Evolutionary conservation across 1,140 invertebrate species (phyloP), one percentile per base, ranked within the genome.

Genomic region (Chironomus striatipennis): DNA sequence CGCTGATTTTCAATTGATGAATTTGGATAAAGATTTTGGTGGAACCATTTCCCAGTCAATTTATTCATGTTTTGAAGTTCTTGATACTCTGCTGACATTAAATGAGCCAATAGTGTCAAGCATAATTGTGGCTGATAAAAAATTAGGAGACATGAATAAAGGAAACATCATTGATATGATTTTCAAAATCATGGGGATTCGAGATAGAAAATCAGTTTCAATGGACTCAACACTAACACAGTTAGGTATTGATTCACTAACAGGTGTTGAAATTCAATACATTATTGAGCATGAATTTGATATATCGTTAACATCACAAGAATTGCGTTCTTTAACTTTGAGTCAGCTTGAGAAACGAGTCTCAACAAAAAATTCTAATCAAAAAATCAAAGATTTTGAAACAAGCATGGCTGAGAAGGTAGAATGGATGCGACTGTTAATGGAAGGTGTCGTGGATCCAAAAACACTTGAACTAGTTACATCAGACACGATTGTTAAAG

Each of bases 181-280:
- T 17, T 84, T 85, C 10, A 84, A 84, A 76, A 87, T 88, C 76
- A 83, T 89, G 80, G 85, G 85, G 2, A 67, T 67, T 18, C 7
- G 7, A 2, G 64, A 67, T 8, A n/a, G 64, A 67, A 67, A 67
- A 17, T 17, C 64, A 15, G 82, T 93, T 3, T 89, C 89, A 73
- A 80, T 85, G 34, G 85, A 90, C 76, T 85, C 64, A 20, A 67
- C 88, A 0, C 83, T 96, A 3, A 90, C 90, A 20, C 93, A 95
- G 80, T 83, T 94, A 17, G 93, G 93, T 73, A 88, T 94, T 84
- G 93, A 94, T 83, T 93, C 91, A 34, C 87, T 95, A 81, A 93
- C 93, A 89, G 90, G 89, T 17, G 90, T 93, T 0, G 92, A 94
- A 82, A 90, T 93, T 76, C 92, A 93, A 78, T 91, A 93, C 79